These are phyloP conservation scores for Erebia ligea DNA, from an alignment of 2,888 invertebrate genomes.

Conservation along the genomic window DNA sequence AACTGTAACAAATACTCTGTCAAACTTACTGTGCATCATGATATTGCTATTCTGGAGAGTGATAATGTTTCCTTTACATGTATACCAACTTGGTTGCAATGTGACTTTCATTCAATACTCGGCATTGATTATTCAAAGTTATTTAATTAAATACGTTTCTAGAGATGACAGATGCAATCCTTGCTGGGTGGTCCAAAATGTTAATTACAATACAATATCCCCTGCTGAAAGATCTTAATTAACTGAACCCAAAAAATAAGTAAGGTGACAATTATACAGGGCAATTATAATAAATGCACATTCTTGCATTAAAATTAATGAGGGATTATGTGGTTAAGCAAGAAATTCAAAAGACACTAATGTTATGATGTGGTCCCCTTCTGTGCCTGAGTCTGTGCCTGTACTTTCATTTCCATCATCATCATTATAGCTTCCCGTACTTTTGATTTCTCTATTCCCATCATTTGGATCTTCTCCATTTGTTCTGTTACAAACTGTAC, in stretches of 20 bases:
- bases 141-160: neutral
- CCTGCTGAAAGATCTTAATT: conserved; percentile 16
- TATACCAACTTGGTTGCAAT: neutral
- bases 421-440: conserved; percentile 90
- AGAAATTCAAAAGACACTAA: conserved; percentile 28
- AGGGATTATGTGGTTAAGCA: conserved; percentile 28
- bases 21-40: conserved; percentile 4
- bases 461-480: conserved; percentile 95
- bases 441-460: conserved; percentile 92
- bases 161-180: neutral
- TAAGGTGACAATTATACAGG: neutral
- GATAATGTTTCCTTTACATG: neutral
- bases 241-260: conserved; percentile 8
- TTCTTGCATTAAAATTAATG: conserved; percentile 28
- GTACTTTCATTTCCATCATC: conserved; percentile 89
- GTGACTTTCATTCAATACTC: neutral
- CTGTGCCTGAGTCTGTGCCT: conserved; percentile 75
- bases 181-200: neutral
- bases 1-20: conserved; percentile 21
- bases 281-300: conserved; percentile 26
- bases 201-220: neutral
- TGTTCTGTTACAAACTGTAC: conserved; percentile 95
- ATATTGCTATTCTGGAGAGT: neutral
- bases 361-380: conserved; percentile 69
- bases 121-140: neutral